Conservation (phyloP, 2,888 invertebrate genomes). For the Aporophyla nigra region DNA sequence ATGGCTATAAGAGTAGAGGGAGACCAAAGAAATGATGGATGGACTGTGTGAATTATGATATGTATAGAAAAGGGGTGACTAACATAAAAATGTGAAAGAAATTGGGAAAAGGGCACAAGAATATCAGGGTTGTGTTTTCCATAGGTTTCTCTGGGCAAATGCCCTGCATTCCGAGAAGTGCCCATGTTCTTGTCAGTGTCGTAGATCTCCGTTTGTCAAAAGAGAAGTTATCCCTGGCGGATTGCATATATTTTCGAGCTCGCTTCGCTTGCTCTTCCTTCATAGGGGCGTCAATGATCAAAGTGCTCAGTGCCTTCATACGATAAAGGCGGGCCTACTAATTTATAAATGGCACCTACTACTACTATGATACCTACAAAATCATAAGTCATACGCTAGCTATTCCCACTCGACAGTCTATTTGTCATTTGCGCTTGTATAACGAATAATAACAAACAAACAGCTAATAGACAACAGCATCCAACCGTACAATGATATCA, state of each 20-base stretch:
- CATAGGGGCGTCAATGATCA: background rate
- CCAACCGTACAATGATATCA: background rate
- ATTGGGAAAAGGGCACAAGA: no score
- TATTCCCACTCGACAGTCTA: background rate
- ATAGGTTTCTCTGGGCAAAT: background rate
- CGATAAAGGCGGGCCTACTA: background rate
- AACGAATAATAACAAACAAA: slow-evolving; percentile 4
- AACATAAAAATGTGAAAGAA: no score
- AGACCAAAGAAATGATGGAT: no score
- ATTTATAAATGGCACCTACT: background rate
- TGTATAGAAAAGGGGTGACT: no score
- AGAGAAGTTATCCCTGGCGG: background rate
- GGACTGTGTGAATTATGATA: no score
- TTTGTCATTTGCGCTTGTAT: background rate
- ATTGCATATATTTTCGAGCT: background rate
- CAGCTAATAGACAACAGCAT: background rate
- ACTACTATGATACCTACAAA: background rate
- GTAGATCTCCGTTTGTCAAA: background rate
- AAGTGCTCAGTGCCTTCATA: background rate
- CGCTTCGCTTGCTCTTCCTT: background rate
- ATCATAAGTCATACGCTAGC: background rate
- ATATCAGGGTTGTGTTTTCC: no score
- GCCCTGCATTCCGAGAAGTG: background rate
- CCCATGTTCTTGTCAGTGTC: background rate
- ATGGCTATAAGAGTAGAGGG: no score